A percentile compares a stretch with the other conserved stretches of the same genome.
phyloP scores from a whole-genome alignment of 2,113 vertebrate genomes.

The Procavia capensis region DNA sequence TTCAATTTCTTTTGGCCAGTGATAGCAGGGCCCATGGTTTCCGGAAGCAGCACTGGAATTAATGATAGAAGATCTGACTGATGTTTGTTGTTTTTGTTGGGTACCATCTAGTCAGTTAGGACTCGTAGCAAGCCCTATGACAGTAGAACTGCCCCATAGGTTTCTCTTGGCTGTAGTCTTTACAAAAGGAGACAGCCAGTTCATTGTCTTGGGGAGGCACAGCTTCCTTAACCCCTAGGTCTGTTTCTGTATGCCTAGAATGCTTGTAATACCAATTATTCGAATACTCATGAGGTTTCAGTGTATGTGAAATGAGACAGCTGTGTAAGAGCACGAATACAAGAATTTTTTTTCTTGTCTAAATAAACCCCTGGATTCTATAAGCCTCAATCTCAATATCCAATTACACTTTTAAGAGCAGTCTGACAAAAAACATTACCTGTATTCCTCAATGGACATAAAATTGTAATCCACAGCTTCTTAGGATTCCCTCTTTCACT shows the following conservation, averaged over 20 bases:
- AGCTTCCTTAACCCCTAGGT: background rate
- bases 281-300: background rate
- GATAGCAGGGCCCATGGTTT: background rate
- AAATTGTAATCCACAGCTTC: background rate
- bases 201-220: background rate
- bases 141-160: background rate
- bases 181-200: background rate
- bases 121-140: background rate
- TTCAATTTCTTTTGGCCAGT: background rate
- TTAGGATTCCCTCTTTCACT: background rate
- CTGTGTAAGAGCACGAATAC: background rate
- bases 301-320: background rate
- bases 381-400: background rate
- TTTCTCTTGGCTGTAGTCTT: background rate
- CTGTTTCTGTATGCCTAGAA: background rate
- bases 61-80: background rate
- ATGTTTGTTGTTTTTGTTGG: background rate
- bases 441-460: background rate
- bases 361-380: background rate
- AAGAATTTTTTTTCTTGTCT: background rate
- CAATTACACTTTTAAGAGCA: constrained; percentile 33
- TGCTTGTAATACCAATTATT: background rate
- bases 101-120: background rate
- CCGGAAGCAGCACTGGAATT: background rate
- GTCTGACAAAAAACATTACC: background rate